Evolutionary conservation across 1,140 invertebrate genomes (phyloP).

Genomic region (Trachymyrmex septentrionalis): DNA sequence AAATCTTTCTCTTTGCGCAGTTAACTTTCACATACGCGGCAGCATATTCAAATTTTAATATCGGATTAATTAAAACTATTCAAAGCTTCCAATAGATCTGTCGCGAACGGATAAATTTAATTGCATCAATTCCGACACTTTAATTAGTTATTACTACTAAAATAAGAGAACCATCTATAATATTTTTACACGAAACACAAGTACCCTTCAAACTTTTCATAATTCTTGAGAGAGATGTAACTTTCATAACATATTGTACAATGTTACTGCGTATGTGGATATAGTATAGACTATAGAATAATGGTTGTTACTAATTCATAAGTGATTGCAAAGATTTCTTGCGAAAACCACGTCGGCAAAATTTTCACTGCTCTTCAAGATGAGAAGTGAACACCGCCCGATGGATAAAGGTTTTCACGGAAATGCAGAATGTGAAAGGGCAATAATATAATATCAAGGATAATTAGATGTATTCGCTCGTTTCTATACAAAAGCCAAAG

Average conservation of each 20-base stretch:
- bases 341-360: neutral
- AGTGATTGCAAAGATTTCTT: slow-evolving; percentile 9
- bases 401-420: neutral
- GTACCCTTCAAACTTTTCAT: neutral
- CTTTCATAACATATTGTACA: slow-evolving; percentile 5
- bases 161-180: neutral
- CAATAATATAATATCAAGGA: neutral
- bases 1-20: slow-evolving; percentile 30
- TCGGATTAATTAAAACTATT: slow-evolving; percentile 1
- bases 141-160: neutral
- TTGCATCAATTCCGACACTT: neutral
- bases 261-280: slow-evolving; percentile 19
- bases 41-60: slow-evolving; percentile 25
- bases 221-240: neutral
- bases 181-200: slow-evolving; percentile 6
- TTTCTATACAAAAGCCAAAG: neutral
- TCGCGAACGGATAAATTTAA: neutral
- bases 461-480: neutral
- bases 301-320: slow-evolving; percentile 8
- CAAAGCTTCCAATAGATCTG: neutral
- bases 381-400: neutral
- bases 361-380: neutral
- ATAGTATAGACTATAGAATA: neutral
- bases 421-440: neutral
- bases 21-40: slow-evolving; percentile 5